Evolutionary conservation across 2,888 invertebrate genomes (phyloP), one percentile per base, ranked within the genome.

Genomic region (Drosophila ezoana): DNA sequence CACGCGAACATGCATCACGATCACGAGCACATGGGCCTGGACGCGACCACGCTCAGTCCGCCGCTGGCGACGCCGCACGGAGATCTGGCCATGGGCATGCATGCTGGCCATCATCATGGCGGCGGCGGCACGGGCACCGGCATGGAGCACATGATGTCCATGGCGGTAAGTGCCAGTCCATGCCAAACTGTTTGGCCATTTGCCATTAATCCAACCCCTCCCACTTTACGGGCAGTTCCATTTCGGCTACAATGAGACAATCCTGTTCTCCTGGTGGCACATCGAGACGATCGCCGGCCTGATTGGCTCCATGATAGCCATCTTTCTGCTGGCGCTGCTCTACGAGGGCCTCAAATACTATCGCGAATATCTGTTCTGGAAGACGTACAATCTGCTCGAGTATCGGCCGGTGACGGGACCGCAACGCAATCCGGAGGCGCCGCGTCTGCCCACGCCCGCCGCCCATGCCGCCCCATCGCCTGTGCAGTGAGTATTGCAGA

Each of bases 261-360:
- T 98, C 62, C 93, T 98, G 4, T 98, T 98, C 91, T 94, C 96
- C 60, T 95, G 95, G 92, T 98, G 98, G 98, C 94, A 94, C 86
- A 95, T 96, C 59, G 93, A 94, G 37, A 95, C 95, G 18, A 91
- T 95, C 59, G 95, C 95, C 45, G 96, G 96, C 64, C 94, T 99
- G 83, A 92, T 98, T 64, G 96, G 96, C 44, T 98, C 99, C 4
- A 98, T 98, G 94, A 93, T 98, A 74, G 96, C 96, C 47, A 97
- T 99, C 87, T 97, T 98, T 91, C 93, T 98, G 72, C 95, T 99
- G 94, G 98, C 98, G 6, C 95, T 98, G 56, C 93, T 98, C 28
- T 99, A 99, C 92, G 99, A 99, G 93, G 98, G 98, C 73, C 92
- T 95, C 3, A 95, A 95, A 90, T 95, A 94, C 90, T 95, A 94